phyloP scores from a whole-genome alignment of 2,797 vertebrate genomes.

The Nyctalus aviator region DNA sequence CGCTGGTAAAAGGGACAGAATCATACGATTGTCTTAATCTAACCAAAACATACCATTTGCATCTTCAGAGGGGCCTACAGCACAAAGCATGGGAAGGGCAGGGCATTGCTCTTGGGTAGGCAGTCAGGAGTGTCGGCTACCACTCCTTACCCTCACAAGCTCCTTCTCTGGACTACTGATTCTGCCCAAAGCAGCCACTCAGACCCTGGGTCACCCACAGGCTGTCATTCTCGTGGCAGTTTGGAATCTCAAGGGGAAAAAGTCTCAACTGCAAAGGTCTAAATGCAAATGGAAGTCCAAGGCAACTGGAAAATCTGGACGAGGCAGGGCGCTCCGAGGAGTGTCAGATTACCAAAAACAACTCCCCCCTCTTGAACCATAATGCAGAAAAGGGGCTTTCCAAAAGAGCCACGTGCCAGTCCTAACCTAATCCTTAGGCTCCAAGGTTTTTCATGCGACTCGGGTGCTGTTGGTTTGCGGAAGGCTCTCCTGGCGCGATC shows the following conservation, averaged over 20 bases:
- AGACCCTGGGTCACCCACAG: neutral
- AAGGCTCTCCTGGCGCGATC: neutral
- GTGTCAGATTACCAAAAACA: neutral
- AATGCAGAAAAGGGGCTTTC: neutral
- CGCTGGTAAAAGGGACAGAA: neutral
- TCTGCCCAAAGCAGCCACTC: neutral
- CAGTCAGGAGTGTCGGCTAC: neutral
- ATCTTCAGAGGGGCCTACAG: neutral
- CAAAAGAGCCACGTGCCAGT: neutral
- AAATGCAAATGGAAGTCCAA: constrained; percentile 33
- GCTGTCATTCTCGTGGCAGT: neutral
- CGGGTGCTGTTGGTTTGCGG: constrained; percentile 8
- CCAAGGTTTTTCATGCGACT: constrained; percentile 7
- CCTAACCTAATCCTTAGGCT: neutral
- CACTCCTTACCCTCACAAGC: neutral
- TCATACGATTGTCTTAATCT: neutral
- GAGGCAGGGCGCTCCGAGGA: neutral
- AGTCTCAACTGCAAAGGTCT: neutral
- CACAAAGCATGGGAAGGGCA: no score
- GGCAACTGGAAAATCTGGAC: neutral
- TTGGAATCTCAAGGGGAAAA: neutral
- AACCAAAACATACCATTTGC: neutral
- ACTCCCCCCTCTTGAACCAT: neutral
- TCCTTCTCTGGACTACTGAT: neutral
- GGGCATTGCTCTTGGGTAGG: neutral